Evolutionary conservation across 2,113 vertebrate species (phyloP).

Genomic region (Ramphastos sulfuratus): DNA sequence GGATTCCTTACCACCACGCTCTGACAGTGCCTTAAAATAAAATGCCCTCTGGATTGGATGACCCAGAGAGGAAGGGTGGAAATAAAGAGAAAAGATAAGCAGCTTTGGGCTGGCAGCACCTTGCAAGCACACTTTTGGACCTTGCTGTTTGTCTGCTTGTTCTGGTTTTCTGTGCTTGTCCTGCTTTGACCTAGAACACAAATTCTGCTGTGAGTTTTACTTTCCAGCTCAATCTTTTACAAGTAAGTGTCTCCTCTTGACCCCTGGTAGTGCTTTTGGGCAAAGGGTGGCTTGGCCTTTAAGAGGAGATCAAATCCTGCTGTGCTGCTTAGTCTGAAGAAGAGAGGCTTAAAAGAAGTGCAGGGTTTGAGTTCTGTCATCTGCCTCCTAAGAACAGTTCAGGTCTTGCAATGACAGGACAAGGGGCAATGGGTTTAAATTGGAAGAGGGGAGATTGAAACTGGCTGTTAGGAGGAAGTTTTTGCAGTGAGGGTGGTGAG

Average conservation of each 20-base stretch:
- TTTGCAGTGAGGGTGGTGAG: too few relatives aligned
- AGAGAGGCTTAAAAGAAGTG: neutral
- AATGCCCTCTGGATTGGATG: neutral
- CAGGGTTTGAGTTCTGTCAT: neutral
- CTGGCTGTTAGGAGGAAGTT: too few relatives aligned
- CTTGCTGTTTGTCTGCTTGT: neutral
- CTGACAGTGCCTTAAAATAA: neutral
- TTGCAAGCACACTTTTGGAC: neutral
- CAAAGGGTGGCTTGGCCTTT: neutral
- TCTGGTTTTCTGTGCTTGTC: neutral
- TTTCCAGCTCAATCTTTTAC: too few relatives aligned
- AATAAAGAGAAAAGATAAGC: neutral
- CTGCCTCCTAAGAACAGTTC: neutral
- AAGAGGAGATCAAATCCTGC: neutral
- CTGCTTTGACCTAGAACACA: too few relatives aligned
- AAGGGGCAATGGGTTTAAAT: too few relatives aligned
- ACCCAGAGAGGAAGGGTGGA: rapidly evolving
- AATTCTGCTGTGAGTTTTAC: too few relatives aligned
- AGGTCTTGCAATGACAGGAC: too few relatives aligned
- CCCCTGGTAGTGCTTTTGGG: neutral
- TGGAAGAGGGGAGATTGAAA: too few relatives aligned
- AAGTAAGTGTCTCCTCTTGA: too few relatives aligned
- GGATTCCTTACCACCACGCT: neutral
- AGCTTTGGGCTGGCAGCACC: neutral
- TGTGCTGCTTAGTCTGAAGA: neutral